Evolutionary conservation across 2,888 invertebrate species (phyloP).

Genomic region (Punctoribates punctum): DNA sequence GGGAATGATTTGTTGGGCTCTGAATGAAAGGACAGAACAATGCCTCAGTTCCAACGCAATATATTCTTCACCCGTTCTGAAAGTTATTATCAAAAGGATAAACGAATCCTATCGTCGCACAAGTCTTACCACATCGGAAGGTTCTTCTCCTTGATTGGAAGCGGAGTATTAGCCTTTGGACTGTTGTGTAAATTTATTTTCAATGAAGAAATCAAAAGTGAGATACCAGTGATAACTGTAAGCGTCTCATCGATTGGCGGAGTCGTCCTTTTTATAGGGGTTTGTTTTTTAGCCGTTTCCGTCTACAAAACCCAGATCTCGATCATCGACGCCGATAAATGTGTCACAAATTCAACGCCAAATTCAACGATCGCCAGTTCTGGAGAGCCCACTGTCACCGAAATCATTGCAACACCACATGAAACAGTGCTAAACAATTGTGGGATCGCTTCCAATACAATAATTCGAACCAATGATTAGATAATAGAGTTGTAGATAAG

Average conservation of each 20-base stretch:
- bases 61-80: conserved; percentile 24
- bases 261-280: conserved; percentile 6
- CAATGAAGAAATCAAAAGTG: neutral
- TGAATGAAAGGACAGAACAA: neutral
- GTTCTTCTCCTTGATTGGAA: conserved; percentile 37
- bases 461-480: neutral
- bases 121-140: conserved; percentile 36
- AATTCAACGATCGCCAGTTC: neutral
- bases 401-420: neutral
- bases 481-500: neutral
- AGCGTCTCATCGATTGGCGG: conserved; percentile 25
- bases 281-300: conserved; percentile 21
- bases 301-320: conserved; percentile 19
- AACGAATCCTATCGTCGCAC: conserved; percentile 17
- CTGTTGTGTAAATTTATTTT: conserved; percentile 39
- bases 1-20: neutral
- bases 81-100: conserved; percentile 27
- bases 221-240: conserved; percentile 18
- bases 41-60: neutral
- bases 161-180: conserved; percentile 27
- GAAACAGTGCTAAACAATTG: neutral
- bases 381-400: neutral
- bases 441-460: neutral
- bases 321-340: neutral
- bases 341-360: neutral